Percentiles rank a stretch among this genome's conserved stretches.
These are phyloP conservation scores for Centropristis striata DNA, from an alignment of 2,113 vertebrate genomes.

Conservation along the genomic window DNA sequence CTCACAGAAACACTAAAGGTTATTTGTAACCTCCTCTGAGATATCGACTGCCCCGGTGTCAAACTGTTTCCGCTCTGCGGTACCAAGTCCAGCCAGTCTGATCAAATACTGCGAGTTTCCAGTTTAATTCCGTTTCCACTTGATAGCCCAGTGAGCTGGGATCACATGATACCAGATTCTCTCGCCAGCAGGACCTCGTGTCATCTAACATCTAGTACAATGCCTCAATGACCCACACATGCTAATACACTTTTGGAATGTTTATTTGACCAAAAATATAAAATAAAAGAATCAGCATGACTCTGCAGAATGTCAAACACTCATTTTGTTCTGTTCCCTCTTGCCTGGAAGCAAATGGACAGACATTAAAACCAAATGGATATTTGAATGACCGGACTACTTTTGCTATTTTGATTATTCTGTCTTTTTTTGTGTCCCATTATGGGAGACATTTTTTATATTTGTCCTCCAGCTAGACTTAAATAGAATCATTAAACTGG, in stretches of 20 bases:
- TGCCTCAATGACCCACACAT: conserved; percentile 5
- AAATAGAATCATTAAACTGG: conserved; percentile 16
- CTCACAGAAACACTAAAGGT: conserved; percentile 44
- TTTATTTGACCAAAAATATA: not conserved
- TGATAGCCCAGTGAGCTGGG: conserved; percentile 47
- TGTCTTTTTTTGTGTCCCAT: conserved; percentile 1
- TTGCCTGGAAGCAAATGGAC: not conserved
- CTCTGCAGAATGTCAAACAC: not conserved
- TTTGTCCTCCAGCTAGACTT: conserved; percentile 2
- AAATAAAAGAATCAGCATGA: not conserved
- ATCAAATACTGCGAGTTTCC: conserved; percentile 45
- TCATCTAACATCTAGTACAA: conserved; percentile 45
- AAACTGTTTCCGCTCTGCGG: conserved; percentile 39
- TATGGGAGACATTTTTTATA: conserved; percentile 2
- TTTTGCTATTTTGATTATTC: conserved; percentile 6
- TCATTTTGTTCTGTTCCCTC: not conserved
- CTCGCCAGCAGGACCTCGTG: conserved; percentile 22
- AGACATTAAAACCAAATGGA: not conserved
- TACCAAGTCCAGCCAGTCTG: conserved; percentile 37
- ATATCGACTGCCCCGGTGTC: conserved; percentile 47
- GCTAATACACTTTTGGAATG: not conserved
- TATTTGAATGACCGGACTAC: not conserved
- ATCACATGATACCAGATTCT: conserved; percentile 52
- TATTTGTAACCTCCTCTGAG: conserved; percentile 41
- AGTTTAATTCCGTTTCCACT: conserved; percentile 56